Percentiles rank a stretch among this genome's conserved stretches.
Evolutionary conservation across 1,140 invertebrate species (phyloP).

Genomic region (Bradysia coprophila): DNA sequence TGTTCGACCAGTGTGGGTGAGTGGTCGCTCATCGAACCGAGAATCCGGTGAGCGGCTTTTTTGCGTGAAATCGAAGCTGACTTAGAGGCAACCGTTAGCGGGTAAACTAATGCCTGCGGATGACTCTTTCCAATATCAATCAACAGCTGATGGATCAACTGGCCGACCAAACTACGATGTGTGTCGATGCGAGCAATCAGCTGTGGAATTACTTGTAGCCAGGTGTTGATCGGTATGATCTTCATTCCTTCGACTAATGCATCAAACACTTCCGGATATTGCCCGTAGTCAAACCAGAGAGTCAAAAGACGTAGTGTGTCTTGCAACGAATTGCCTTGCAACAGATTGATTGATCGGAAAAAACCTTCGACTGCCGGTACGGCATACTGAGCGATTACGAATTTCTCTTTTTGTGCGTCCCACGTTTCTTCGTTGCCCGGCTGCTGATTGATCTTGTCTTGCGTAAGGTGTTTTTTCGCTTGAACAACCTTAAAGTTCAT

Average conservation of each 20-base stretch:
- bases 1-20: constrained; percentile 82
- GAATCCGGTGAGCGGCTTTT: constrained; percentile 84
- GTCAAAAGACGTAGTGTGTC: constrained; percentile 88
- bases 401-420: constrained; percentile 20
- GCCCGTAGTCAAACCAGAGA: constrained; percentile 90
- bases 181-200: constrained; percentile 96
- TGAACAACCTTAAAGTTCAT: constrained; percentile 95
- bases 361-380: constrained; percentile 92
- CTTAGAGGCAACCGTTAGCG: constrained; percentile 92
- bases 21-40: constrained; percentile 91
- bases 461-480: constrained; percentile 36
- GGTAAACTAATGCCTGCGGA: constrained; percentile 88
- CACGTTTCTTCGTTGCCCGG: constrained; percentile 17
- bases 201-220: constrained; percentile 98
- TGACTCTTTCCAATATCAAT: constrained; percentile 87
- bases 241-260: constrained; percentile 83
- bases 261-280: constrained; percentile 83
- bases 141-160: constrained; percentile 81
- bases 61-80: constrained; percentile 72
- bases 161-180: constrained; percentile 64
- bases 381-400: constrained; percentile 61
- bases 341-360: constrained; percentile 84
- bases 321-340: constrained; percentile 87
- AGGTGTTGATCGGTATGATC: constrained; percentile 91
- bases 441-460: constrained; percentile 12